phyloP scores from a whole-genome alignment of 1,140 invertebrate genomes.

The Parasteatoda tepidariorum region DNA sequence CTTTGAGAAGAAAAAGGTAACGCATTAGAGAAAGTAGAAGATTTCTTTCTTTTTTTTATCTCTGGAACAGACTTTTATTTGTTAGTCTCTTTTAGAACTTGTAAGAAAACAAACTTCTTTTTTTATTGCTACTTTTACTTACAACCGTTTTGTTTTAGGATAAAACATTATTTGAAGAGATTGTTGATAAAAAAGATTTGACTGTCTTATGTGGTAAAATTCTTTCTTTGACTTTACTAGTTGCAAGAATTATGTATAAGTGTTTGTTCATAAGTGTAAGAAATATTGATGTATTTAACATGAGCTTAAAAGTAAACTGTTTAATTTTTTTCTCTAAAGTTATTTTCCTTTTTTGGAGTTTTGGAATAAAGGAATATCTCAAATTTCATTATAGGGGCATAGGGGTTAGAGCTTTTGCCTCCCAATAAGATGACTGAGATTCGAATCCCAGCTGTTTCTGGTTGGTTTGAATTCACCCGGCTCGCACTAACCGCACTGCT shows the following conservation, averaged over 20 bases:
- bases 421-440: too few species aligned
- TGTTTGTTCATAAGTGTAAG: not conserved
- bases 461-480: too few species aligned
- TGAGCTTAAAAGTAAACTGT: not conserved
- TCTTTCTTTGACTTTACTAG: conserved; percentile 2
- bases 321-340: too few species aligned
- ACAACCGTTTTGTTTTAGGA: not conserved
- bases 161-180: conserved; percentile 41
- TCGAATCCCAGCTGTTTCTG: too few species aligned
- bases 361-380: too few species aligned
- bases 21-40: conserved; percentile 37
- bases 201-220: conserved; percentile 21
- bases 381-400: too few species aligned
- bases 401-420: too few species aligned
- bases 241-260: not conserved
- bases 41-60: conserved; percentile 1
- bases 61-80: not conserved
- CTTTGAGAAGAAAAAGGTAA: not conserved
- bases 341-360: too few species aligned
- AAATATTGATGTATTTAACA: not conserved
- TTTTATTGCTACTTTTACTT: not conserved
- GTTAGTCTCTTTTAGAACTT: conserved; percentile 4
- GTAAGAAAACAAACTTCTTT: conserved; percentile 5
- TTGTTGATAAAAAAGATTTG: conserved; percentile 31
- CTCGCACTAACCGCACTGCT: too few species aligned